Base-by-base conservation (phyloP, 2,888 invertebrate genomes). In the Leptogaster cylindrica region DNA sequence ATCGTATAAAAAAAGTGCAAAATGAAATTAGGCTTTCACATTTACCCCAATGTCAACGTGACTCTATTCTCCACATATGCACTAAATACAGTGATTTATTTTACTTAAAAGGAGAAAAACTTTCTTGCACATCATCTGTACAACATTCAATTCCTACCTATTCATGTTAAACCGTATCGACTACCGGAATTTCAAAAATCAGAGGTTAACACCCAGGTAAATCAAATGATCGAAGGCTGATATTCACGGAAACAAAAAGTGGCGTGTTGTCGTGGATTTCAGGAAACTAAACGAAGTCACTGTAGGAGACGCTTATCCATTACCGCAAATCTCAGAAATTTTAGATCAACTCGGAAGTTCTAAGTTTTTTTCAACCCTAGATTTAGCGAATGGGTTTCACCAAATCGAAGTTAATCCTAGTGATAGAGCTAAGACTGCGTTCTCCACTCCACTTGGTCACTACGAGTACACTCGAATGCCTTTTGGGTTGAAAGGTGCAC, bases 401-500 rank as follows among this genome's bases (percentile, higher is more conserved):
- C 44, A 44, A 14, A 44, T 44, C n/a, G 44, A 44, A 44, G 14
- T 81, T 70, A 28, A 73, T 44, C 65, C 70, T 3, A 51, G 72
- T 39, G 76, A 78, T 67, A 66, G 70, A 8, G 64, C 68, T 20
- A 79, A 79, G n/a, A n/a, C n/a, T n/a, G n/a, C 78, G 2, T 79
- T 79, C 68, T 73, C 73, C 2, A 73, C 74, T 7, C 74, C 73
- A 27, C 52, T 68, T 6, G 79, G 77, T 20, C 78, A 78, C 66
- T 78, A 73, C 51, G 75, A 79, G 69, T 80, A 73, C 58, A 71
- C 67, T 5, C 64, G 77, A n/a, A n/a, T n/a, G n/a, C n/a, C n/a
- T n/a, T n/a, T n/a, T n/a, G n/a, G n/a, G n/a, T n/a, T 82, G 6
- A 77, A 76, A 73, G 79, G 79, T 67, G 79, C 80, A 1, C 80